A percentile compares a stretch with the other conserved stretches of the same genome.
Evolutionary conservation across 2,888 invertebrate species (phyloP).

Genomic region (Urechis unicinctus): DNA sequence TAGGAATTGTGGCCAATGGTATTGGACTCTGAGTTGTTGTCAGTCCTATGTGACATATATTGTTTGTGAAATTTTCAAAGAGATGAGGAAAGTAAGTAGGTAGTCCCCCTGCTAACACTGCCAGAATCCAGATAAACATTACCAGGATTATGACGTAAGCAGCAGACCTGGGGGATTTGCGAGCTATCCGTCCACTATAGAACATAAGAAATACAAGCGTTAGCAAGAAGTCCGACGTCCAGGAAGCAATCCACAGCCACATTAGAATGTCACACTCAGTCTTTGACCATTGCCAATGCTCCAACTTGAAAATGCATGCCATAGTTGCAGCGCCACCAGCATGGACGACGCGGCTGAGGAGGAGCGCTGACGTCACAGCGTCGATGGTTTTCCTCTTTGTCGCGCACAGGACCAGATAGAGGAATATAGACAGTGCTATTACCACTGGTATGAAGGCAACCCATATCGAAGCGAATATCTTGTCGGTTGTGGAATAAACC

Average conservation of each 20-base stretch:
- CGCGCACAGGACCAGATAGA: background rate
- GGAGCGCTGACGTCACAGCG: background rate
- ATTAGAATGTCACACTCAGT: background rate
- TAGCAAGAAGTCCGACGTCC: background rate
- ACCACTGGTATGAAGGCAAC: too few relatives aligned
- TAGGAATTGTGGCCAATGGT: background rate
- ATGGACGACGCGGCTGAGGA: background rate
- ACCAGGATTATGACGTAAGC: background rate
- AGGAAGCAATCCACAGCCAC: background rate
- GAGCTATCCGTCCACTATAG: background rate
- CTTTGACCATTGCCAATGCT: background rate
- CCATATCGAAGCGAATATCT: too few relatives aligned
- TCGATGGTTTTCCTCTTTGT: background rate
- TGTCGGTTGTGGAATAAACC: too few relatives aligned
- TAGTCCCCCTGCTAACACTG: background rate
- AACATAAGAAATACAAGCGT: background rate
- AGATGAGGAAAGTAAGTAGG: background rate
- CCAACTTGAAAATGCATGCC: background rate
- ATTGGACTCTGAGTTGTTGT: background rate
- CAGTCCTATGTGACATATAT: background rate
- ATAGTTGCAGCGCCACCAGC: background rate
- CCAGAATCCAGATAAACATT: background rate
- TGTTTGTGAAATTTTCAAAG: background rate
- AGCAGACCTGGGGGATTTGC: background rate
- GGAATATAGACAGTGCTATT: background rate